Evolutionary conservation across 2,888 invertebrate genomes (phyloP), one percentile per base, ranked within the genome.

Genomic region (Rambutsinella grinnellia): DNA sequence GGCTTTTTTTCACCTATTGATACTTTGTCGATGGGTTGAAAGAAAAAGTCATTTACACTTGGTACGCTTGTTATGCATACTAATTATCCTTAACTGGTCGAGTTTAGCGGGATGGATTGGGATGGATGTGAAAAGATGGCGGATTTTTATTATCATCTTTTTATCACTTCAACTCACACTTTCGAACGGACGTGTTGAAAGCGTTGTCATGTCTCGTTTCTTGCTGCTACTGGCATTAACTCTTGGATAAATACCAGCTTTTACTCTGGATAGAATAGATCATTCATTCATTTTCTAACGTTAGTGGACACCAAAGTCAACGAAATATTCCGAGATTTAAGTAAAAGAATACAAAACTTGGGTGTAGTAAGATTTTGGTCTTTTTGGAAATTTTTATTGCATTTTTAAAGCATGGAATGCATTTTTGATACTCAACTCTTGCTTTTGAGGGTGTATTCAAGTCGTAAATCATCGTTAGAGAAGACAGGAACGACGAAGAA

Each of bases 391-490:
- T 36, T 36, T 36, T 13, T 36, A 36, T 36, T 13, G 36, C 36
- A 36, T 5, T 36, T 36, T 36, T 36, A 8, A 5, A 13, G 6
- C 13, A 36, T 36, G 13, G 13, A 36, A 36, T 36, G 36, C 6
- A n/a, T n/a, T n/a, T n/a, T n/a, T n/a, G n/a, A n/a, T n/a, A n/a
- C n/a, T 13, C 36, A 36, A 36, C 36, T 13, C 13, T 36, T n/a
- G n/a, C n/a, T n/a, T 61, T 61, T 24, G 26, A 24, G 63, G 63
- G 51, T 63, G 53, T 27, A 49, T 17, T 24, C 58, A 72, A 24
- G 62, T 75, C 75, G 62, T 75, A 75, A 75, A 75, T 75, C 75
- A 75, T 75, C 62, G 68, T 75, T 74, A 74, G 36, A 36, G 10
- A 44, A 65, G 27, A 56, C 53, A 15, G 23, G 26, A 6, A 46